Percentiles rank a stretch among this genome's conserved stretches.
Conservation (phyloP, 2,797 vertebrate species). For the Anguilla marmorata region DNA sequence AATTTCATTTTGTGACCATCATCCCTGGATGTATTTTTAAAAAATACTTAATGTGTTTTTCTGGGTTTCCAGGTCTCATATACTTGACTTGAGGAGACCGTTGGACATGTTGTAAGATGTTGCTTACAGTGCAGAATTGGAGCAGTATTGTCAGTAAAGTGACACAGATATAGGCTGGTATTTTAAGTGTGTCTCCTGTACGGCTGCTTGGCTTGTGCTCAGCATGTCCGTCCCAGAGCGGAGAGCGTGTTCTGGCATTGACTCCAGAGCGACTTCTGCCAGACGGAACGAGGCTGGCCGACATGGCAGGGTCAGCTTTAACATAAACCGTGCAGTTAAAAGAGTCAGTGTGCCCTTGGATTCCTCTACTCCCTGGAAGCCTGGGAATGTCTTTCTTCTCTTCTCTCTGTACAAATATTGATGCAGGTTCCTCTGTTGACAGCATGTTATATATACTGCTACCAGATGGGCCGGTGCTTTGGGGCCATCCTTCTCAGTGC, state of each 20-base stretch:
- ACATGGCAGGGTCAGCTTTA: slow-evolving; percentile 13
- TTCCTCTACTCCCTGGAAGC: slow-evolving; percentile 20
- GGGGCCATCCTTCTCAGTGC: not conserved
- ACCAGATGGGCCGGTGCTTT: not conserved
- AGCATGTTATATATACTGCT: slow-evolving; percentile 16
- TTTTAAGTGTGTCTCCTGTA: slow-evolving; percentile 4
- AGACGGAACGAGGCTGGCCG: not conserved
- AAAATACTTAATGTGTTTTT: not conserved
- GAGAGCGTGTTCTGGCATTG: slow-evolving; percentile 11
- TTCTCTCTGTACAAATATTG: slow-evolving; percentile 25
- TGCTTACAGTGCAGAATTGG: not conserved
- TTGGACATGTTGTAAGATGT: not conserved
- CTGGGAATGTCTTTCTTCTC: slow-evolving; percentile 6
- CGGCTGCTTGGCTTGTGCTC: not conserved
- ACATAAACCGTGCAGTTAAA: slow-evolving; percentile 28
- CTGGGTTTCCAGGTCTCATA: not conserved
- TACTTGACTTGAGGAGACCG: not conserved
- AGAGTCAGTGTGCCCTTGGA: not conserved
- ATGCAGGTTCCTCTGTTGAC: slow-evolving; percentile 20
- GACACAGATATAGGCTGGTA: slow-evolving; percentile 9
- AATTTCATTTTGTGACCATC: not conserved
- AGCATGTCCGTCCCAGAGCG: slow-evolving; percentile 6
- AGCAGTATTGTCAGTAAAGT: not conserved
- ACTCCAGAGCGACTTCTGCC: not conserved
- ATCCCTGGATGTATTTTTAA: not conserved